Evolutionary conservation across 2,797 vertebrate genomes (phyloP).

Genomic region (Gobio occitaniae): DNA sequence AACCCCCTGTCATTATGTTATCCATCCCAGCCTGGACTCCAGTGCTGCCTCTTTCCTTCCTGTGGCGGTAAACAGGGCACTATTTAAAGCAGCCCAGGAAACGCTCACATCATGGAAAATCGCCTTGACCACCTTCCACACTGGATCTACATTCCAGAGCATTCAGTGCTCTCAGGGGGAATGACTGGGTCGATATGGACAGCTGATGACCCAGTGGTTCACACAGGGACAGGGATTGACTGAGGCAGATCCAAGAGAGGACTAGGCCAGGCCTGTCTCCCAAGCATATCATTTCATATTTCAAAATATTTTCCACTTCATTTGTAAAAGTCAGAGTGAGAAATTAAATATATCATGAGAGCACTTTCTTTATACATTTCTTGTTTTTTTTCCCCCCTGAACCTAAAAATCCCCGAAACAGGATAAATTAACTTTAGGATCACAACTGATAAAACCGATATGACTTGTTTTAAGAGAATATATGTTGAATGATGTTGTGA

Average conservation of each 20-base stretch:
- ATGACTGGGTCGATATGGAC: constrained; percentile 17
- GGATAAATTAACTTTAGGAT: neutral
- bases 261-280: neutral
- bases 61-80: constrained; percentile 69
- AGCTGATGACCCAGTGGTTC: constrained; percentile 12
- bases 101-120: constrained; percentile 81
- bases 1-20: neutral
- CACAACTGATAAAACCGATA: neutral
- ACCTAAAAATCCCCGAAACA: neutral
- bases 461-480: neutral
- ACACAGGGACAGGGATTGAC: neutral
- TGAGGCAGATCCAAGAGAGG: constrained; percentile 3
- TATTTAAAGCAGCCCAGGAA: constrained; percentile 78
- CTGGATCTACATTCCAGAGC: constrained; percentile 51
- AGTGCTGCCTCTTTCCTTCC: constrained; percentile 53
- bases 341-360: neutral
- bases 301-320: neutral
- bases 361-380: neutral
- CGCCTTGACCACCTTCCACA: constrained; percentile 35
- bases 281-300: neutral
- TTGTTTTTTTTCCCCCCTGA: too few relatives aligned
- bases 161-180: constrained; percentile 46
- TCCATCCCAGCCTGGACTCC: neutral
- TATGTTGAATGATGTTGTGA: neutral
- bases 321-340: neutral